phyloP scores from a whole-genome alignment of 2,888 invertebrate species.

The Drosophila ustulata region DNA sequence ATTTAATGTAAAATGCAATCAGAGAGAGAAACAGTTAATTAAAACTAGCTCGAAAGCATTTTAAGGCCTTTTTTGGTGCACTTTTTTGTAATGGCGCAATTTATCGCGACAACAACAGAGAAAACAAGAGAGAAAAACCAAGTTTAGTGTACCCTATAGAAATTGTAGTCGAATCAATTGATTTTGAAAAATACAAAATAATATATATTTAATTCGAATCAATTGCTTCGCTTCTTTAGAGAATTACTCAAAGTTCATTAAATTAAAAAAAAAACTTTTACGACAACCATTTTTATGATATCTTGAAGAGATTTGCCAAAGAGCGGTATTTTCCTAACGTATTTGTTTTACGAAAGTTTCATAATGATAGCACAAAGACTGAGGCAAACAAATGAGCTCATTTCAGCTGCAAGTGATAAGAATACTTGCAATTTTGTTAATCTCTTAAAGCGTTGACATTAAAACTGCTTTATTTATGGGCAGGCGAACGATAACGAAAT shows the following conservation, averaged over 20 bases:
- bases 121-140: conserved; percentile 19
- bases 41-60: conserved; percentile 42
- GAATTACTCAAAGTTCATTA: too few relatives aligned
- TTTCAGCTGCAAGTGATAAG: background rate
- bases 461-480: background rate
- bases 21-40: conserved; percentile 49
- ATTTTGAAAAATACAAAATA: too few relatives aligned
- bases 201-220: background rate
- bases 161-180: background rate
- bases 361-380: background rate
- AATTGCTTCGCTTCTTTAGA: background rate
- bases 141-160: background rate
- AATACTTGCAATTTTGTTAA: background rate
- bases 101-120: conserved; percentile 26
- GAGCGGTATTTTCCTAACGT: background rate
- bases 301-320: too few relatives aligned
- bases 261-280: too few relatives aligned
- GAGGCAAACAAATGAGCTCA: background rate
- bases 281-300: too few relatives aligned
- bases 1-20: conserved; percentile 31
- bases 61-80: conserved; percentile 9
- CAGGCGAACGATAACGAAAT: background rate
- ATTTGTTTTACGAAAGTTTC: background rate
- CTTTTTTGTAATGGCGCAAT: conserved; percentile 38
- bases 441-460: background rate